These are phyloP conservation scores for Hestina assimilis DNA, from an alignment of 1,140 invertebrate species.

Conservation along the genomic window DNA sequence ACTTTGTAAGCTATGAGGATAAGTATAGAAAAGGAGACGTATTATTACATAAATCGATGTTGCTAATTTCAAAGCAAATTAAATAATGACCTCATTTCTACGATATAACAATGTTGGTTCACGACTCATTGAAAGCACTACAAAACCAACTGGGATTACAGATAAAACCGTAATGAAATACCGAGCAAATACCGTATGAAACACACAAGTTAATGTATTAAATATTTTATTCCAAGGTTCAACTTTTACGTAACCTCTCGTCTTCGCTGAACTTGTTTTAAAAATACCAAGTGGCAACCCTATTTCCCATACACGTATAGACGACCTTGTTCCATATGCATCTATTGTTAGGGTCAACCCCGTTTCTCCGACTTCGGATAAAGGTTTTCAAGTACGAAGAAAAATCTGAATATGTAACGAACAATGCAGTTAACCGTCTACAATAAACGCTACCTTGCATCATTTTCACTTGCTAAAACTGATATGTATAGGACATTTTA, in stretches of 20 bases:
- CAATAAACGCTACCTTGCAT: constrained; percentile 1
- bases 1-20: too few relatives aligned
- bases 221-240: background rate
- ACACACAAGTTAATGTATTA: background rate
- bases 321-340: constrained; percentile 1
- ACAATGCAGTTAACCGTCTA: background rate
- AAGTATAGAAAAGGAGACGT: too few relatives aligned
- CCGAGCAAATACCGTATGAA: background rate
- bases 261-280: background rate
- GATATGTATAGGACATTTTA: too few relatives aligned
- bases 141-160: too few relatives aligned
- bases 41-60: too few relatives aligned
- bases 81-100: too few relatives aligned
- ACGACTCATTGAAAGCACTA: too few relatives aligned
- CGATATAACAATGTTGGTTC: too few relatives aligned
- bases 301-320: background rate
- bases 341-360: constrained; percentile 1
- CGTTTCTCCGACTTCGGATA: constrained; percentile 3
- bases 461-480: too few relatives aligned
- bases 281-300: background rate
- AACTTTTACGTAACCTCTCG: background rate
- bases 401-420: constrained; percentile 2
- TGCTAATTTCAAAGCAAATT: too few relatives aligned
- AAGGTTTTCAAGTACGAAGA: background rate
- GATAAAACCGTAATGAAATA: background rate